Percentiles rank a stretch among this genome's conserved stretches.
phyloP scores from a whole-genome alignment of 2,888 invertebrate species.

The Gandaritis pyraliata region DNA sequence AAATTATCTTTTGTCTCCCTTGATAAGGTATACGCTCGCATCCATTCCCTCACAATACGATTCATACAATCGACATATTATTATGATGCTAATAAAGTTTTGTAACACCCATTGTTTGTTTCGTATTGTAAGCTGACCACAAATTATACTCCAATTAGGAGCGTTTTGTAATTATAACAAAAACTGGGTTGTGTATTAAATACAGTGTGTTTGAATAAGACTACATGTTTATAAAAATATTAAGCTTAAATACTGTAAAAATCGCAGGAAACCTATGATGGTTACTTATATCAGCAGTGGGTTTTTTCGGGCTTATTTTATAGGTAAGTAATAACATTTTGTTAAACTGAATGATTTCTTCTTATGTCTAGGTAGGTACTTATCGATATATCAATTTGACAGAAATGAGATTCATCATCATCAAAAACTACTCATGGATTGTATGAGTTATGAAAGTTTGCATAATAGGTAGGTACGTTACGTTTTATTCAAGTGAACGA shows the following conservation, averaged over 20 bases:
- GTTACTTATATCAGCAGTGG: too few relatives aligned
- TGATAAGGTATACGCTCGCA: constrained; percentile 49
- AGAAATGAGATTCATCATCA: constrained; percentile 25
- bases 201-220: too few relatives aligned
- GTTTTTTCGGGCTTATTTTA: too few relatives aligned
- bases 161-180: not conserved
- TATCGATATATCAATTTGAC: too few relatives aligned
- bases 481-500: constrained; percentile 7
- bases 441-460: constrained; percentile 26
- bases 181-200: not conserved
- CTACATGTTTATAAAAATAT: too few relatives aligned
- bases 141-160: constrained; percentile 5
- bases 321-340: too few relatives aligned
- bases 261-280: too few relatives aligned
- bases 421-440: constrained; percentile 15
- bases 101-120: constrained; percentile 48
- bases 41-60: constrained; percentile 63
- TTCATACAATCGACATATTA: constrained; percentile 52
- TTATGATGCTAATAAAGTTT: constrained; percentile 39
- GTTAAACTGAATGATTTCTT: too few relatives aligned
- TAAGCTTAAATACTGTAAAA: too few relatives aligned
- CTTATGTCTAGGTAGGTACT: too few relatives aligned
- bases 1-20: constrained; percentile 13
- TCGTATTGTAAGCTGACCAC: constrained; percentile 29
- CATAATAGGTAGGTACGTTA: too few relatives aligned